phyloP scores from a whole-genome alignment of 2,113 vertebrate genomes.

The Platichthys stellatus region DNA sequence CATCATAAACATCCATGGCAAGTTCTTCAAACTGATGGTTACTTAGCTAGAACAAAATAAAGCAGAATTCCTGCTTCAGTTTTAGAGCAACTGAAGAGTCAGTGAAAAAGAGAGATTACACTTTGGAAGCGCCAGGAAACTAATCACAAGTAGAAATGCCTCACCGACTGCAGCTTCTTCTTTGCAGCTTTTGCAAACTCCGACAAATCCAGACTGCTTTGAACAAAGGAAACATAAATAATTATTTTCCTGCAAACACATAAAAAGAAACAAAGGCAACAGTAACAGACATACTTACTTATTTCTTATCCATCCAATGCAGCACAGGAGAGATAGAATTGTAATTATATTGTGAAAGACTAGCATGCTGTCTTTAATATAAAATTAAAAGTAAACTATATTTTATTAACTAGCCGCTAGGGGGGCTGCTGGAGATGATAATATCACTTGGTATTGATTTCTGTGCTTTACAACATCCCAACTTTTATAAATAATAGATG shows the following conservation, averaged over 20 bases:
- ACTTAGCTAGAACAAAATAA: conserved; percentile 85
- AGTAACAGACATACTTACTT: conserved; percentile 70
- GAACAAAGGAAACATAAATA: conserved; percentile 41
- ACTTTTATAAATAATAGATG: not conserved
- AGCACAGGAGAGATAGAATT: conserved; percentile 49
- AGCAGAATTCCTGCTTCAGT: not conserved
- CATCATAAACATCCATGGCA: conserved; percentile 99
- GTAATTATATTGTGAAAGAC: conserved; percentile 9
- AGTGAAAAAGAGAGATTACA: not conserved
- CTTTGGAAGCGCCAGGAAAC: not conserved
- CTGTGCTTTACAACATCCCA: not conserved
- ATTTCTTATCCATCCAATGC: conserved; percentile 78
- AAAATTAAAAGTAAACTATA: not conserved
- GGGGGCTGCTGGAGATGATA: not conserved
- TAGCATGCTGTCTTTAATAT: not conserved
- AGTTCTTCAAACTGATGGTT: conserved; percentile 99
- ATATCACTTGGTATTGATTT: not conserved
- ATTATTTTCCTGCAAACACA: not conserved
- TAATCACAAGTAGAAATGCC: conserved; percentile 53
- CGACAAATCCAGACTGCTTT: conserved; percentile 95
- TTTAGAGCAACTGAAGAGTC: not conserved
- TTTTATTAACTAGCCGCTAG: not conserved
- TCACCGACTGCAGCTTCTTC: conserved; percentile 98
- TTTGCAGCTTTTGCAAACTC: conserved; percentile 98
- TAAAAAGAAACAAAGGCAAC: not conserved